phyloP scores from a whole-genome alignment of 2,888 invertebrate species.

The Pammene fasciana region DNA sequence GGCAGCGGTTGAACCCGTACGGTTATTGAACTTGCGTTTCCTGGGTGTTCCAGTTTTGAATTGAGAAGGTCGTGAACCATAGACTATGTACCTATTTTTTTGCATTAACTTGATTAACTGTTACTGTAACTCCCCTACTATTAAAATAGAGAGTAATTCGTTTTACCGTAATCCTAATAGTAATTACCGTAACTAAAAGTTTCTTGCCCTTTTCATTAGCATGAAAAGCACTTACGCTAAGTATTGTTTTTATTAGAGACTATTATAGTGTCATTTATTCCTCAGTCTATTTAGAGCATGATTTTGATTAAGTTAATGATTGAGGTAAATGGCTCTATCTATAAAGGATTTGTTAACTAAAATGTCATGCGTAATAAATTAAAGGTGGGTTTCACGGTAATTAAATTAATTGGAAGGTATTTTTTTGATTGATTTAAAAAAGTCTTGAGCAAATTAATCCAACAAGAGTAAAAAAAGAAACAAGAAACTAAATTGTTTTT shows the following conservation, averaged over 20 bases:
- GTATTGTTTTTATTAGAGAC: slow-evolving; percentile 10
- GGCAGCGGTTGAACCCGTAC: slow-evolving; percentile 50
- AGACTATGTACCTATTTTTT: slow-evolving; percentile 13
- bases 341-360: not conserved
- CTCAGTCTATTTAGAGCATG: not conserved
- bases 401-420: too few species aligned
- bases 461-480: too few species aligned
- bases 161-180: slow-evolving; percentile 7
- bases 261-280: not conserved
- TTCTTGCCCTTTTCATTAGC: slow-evolving; percentile 11
- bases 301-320: not conserved
- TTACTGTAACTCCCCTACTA: slow-evolving; percentile 12
- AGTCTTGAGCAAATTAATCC: too few species aligned
- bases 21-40: slow-evolving; percentile 48
- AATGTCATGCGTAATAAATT: too few species aligned
- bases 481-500: too few species aligned
- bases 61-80: slow-evolving; percentile 45
- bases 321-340: not conserved
- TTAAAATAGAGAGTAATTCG: slow-evolving; percentile 11
- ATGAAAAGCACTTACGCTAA: not conserved
- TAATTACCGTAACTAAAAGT: too few species aligned
- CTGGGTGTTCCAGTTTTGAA: slow-evolving; percentile 45
- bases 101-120: slow-evolving; percentile 14
- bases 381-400: too few species aligned
- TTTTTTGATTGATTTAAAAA: too few species aligned